Base-by-base conservation (phyloP, 2,797 vertebrate species). In the Neopelma chrysocephalum region DNA sequence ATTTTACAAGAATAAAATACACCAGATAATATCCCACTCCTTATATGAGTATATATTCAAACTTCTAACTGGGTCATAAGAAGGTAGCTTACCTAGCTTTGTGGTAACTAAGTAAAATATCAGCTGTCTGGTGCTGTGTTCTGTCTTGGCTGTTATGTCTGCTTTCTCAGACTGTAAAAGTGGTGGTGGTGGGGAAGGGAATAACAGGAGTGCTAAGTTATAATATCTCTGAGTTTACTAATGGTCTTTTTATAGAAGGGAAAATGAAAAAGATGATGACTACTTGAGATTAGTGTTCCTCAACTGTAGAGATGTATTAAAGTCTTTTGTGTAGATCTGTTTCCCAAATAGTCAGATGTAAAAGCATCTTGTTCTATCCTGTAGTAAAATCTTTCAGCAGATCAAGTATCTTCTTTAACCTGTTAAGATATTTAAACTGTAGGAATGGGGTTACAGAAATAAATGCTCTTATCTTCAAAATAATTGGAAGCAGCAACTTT, bases 131-230 rank as follows among this genome's bases (percentile, higher is more conserved):
- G 22, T 11, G 2, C n/a, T 54, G 21, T 38, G 18, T 42, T 90
- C 56, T 82, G 3, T 51, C 50, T 77, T 48, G 18, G 22, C 12
- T 76, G 29, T 57, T 70, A 31, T 7, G 3, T 61, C 47, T 85
- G n/a, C 27, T 77, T 77, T 80, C 38, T 80, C 18, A 69, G 27
- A 27, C 4, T 77, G 27, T 80, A 90, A 75, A 71, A 76, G 22
- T 12, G 4, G 3, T 12, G 6, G 4, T 8, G 15, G 5, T 5
- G 5, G 15, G 15, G 2, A n/a, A 82, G 47, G 11, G 2, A 9
- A 3, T 68, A 85, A 19, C 0, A 5, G 19, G 10, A 85, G 6
- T 82, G 18, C 8, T 88, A 77, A 27, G 10, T 47, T 90, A 21
- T 69, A 61, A 38, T 50, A 69, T 57, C 43, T 82, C 77, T 85